Base-by-base conservation (phyloP, 2,797 vertebrate genomes). In the Pithecia hirsuta region DNA sequence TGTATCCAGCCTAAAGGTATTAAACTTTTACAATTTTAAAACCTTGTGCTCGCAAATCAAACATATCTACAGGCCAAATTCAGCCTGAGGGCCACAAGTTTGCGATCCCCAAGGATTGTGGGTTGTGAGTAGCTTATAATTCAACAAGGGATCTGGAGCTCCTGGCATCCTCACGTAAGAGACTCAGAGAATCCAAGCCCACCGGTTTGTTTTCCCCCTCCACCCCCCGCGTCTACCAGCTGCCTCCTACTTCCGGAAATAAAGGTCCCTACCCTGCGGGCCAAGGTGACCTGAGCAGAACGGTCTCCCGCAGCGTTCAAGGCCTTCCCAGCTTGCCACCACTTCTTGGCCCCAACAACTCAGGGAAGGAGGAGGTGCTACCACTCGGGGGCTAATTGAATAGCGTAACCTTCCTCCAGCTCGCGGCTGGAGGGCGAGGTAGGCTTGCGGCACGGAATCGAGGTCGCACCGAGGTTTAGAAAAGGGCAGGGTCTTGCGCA, bases 41-140 rank as follows among this genome's bases (percentile, higher is more conserved):
- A 93, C 50, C 39, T 41, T 39, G 36, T 67, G 84, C 50, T 89
- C 85, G 52, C 76, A 95, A 89, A 92, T 89, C 10, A 92, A 92
- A 78, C 41, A 30, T 28, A 81, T 39, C 50, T 72, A 59, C 22
- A 41, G 33, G 61, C 22, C 74, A 82, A 64, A 83, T 70, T 79
- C 86, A 96, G 82, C 61, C 48, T 0, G 44, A 92, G 48, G 87
- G 72, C 33, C 33, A 81, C 15, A 12, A 85, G 20, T 91, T n/a
- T 93, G n/a, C 81, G n/a, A 48, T 46, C 36, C 67, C 26, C 10
- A 22, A 5, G 10, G 22, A n/a, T 1, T 12, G 19, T 36, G 57
- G 19, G 28, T 78, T 82, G 88, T 74, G 87, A 55, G n/a, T 28
- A 57, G 46, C 13, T 72, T 76, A 57, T 88, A 89, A 55, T 70